Evolutionary conservation across 2,797 vertebrate genomes (phyloP), one percentile per base, ranked within the genome.

Genomic region (Enteromius trimaculatus): DNA sequence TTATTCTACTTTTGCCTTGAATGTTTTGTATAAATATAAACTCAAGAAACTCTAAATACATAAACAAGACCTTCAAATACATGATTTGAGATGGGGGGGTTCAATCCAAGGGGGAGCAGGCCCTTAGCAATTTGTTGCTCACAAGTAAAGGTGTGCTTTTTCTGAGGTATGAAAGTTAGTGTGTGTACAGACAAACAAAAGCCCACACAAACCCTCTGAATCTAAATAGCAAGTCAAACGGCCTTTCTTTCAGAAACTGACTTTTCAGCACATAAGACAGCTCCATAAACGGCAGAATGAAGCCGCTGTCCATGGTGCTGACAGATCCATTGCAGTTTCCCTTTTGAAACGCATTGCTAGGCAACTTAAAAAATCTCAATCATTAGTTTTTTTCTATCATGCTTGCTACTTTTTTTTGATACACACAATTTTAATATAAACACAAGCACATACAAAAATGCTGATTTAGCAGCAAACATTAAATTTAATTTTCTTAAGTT

Each of bases 191-290:
- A 26, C 11, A 26, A 26, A 26, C n/a, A 11, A 60, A 68, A 68
- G 16, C 44, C 79, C 74, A 80, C 23, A 51, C 69, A 21, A 17
- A 64, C 16, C 68, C 1, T 31, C 5, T 10, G 7, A 70, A 70
- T 19, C 26, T 49, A 72, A 72, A 26, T 21, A 55, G 72, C 51
- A 55, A 6, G 26, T 60, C 9, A 78, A 16, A 55, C 23, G 19
- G 23, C 2, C 6, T 37, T 64, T 21, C 26, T 72, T 14, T 65
- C 39, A 78, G 19, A 53, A 74, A 1, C 29, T 21, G 70, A 64
- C 55, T 70, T 49, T 80, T 83, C 82, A 88, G 84, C 13, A 86
- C 84, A 80, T 77, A 31, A 74, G 82, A 88, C 80, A 89, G 81
- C 37, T 55, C 47, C 13, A 13, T 19, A 64, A 17, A 60, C 0